Conservation (phyloP, 1,140 invertebrate genomes). For the Philotrypesis tridentata region DNA sequence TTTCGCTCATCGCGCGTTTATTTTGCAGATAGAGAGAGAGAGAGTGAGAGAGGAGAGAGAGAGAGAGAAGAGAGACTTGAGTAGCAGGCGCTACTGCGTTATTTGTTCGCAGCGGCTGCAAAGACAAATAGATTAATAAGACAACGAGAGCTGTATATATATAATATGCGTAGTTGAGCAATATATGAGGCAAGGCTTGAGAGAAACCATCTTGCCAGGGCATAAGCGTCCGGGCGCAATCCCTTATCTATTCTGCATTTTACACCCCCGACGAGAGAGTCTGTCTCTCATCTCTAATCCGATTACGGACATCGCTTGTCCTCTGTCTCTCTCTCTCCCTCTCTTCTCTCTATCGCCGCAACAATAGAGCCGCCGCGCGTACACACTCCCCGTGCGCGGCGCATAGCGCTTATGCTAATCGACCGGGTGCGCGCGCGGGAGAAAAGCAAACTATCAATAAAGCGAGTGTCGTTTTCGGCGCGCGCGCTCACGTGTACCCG, state of each 20-base stretch:
- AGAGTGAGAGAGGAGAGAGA: too few species aligned
- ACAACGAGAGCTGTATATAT: neutral
- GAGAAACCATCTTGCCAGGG: conserved; percentile 40
- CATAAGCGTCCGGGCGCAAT: conserved; percentile 30
- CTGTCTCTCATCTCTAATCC: conserved; percentile 27
- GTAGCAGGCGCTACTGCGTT: neutral
- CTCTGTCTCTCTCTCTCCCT: too few species aligned
- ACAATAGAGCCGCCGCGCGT: conserved; percentile 17
- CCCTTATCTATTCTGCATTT: conserved; percentile 36
- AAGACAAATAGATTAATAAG: conserved; percentile 47
- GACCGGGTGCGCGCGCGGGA: neutral
- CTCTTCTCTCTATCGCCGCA: neutral
- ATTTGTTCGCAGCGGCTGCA: neutral
- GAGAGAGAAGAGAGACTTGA: too few species aligned
- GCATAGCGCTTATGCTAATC: conserved; percentile 50
- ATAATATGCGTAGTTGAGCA: neutral
- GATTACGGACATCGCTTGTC: conserved; percentile 24
- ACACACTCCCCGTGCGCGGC: too few species aligned
- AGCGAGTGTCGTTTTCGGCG: neutral
- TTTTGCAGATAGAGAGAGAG: too few species aligned
- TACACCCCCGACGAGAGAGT: conserved; percentile 38
- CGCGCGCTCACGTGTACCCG: too few species aligned
- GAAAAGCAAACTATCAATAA: conserved; percentile 39
- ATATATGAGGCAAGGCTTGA: too few species aligned
- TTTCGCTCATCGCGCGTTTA: neutral